These are phyloP conservation scores for Lamprologus lemairii DNA, from an alignment of 2,113 vertebrate species.

Conservation along the genomic window DNA sequence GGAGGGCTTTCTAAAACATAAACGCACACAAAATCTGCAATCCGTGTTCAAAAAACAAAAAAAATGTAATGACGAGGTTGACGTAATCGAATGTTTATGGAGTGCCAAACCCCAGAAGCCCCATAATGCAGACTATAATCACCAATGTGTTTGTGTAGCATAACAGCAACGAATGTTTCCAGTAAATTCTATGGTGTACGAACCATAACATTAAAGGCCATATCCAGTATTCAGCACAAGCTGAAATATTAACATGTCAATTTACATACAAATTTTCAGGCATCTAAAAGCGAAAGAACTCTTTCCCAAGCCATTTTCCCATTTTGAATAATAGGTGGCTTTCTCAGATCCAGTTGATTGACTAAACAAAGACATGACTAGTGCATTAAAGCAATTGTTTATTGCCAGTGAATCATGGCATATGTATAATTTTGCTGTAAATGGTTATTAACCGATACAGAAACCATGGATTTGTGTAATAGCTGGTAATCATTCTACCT, in stretches of 20 bases:
- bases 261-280: slow-evolving; percentile 65
- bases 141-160: slow-evolving; percentile 5
- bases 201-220: slow-evolving; percentile 57
- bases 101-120: background rate
- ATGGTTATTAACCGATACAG: slow-evolving; percentile 68
- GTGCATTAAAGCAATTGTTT: slow-evolving; percentile 71
- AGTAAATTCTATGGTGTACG: slow-evolving; percentile 23
- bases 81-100: slow-evolving; percentile 1
- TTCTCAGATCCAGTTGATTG: slow-evolving; percentile 61
- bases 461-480: slow-evolving; percentile 65
- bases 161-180: slow-evolving; percentile 29
- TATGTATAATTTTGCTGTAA: slow-evolving; percentile 67
- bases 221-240: slow-evolving; percentile 38
- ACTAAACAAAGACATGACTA: slow-evolving; percentile 66
- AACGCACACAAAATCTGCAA: background rate
- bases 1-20: background rate
- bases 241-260: slow-evolving; percentile 56
- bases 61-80: background rate
- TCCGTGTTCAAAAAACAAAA: background rate
- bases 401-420: slow-evolving; percentile 47
- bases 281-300: slow-evolving; percentile 59
- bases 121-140: slow-evolving; percentile 13
- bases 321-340: slow-evolving; percentile 60
- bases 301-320: slow-evolving; percentile 56
- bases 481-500: slow-evolving; percentile 67